A percentile compares a stretch with the other conserved stretches of the same genome.
phyloP scores from a whole-genome alignment of 2,888 invertebrate genomes.

The Acleris emargana region DNA sequence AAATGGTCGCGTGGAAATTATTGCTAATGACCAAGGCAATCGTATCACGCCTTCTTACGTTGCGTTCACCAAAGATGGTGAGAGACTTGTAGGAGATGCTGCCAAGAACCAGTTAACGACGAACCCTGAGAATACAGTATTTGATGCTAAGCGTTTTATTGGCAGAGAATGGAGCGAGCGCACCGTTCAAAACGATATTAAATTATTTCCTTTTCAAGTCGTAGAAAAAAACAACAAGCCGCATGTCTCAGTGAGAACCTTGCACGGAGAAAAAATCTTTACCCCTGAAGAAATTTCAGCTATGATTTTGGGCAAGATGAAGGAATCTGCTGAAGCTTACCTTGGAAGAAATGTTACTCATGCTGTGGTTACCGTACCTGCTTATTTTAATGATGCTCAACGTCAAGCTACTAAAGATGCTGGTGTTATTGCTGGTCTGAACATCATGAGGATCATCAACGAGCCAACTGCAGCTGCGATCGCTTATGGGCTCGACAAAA shows the following conservation, averaged over 20 bases:
- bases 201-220: slow-evolving; percentile 98
- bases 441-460: slow-evolving; percentile 98
- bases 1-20: slow-evolving; percentile 98
- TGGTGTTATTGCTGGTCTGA: slow-evolving; percentile 95
- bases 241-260: slow-evolving; percentile 93
- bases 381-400: slow-evolving; percentile 99
- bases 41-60: slow-evolving; percentile 99
- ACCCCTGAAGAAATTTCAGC: slow-evolving; percentile 99
- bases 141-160: slow-evolving; percentile 98
- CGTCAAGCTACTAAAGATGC: slow-evolving; percentile 99
- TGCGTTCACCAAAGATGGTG: slow-evolving; percentile 95
- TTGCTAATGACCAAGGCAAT: slow-evolving; percentile 99
- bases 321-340: slow-evolving; percentile 98
- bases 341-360: slow-evolving; percentile 94
- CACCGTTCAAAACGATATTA: slow-evolving; percentile 96
- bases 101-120: slow-evolving; percentile 99
- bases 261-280: slow-evolving; percentile 94
- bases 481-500: slow-evolving; percentile 98
- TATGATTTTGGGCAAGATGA: slow-evolving; percentile 99
- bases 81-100: slow-evolving; percentile 98
- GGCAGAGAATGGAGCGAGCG: slow-evolving; percentile 97
- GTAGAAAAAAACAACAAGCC: slow-evolving; percentile 97
- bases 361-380: slow-evolving; percentile 96
- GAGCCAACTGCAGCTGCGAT: slow-evolving; percentile 99
- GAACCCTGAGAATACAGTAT: slow-evolving; percentile 99